Evolutionary conservation across 1,140 invertebrate genomes (phyloP).

Genomic region (Cyclina sinensis): DNA sequence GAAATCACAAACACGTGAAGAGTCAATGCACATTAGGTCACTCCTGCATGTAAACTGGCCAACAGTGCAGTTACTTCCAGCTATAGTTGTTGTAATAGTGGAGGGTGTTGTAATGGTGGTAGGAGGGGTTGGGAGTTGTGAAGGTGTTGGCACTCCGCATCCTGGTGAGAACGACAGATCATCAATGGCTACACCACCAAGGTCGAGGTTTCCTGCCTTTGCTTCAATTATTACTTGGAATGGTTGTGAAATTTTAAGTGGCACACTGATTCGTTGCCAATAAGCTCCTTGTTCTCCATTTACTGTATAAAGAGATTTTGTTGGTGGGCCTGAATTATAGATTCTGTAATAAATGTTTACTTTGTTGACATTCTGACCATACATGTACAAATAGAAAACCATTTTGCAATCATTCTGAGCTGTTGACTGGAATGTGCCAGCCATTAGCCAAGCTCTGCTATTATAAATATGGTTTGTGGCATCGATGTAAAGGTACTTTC

Average conservation of each 20-base stretch:
- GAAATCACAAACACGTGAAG: slow-evolving; percentile 89
- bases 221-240: slow-evolving; percentile 83
- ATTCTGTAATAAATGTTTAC: slow-evolving; percentile 80
- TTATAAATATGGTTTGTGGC: slow-evolving; percentile 87
- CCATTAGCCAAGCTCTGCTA: slow-evolving; percentile 75
- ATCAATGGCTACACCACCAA: slow-evolving; percentile 85
- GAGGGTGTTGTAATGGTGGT: slow-evolving; percentile 40
- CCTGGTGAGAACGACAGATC: slow-evolving; percentile 83
- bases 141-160: slow-evolving; percentile 66
- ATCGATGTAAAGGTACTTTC: slow-evolving; percentile 84
- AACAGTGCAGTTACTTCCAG: slow-evolving; percentile 32
- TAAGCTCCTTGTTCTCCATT: slow-evolving; percentile 77
- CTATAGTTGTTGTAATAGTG: slow-evolving; percentile 46
- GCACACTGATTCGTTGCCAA: slow-evolving; percentile 74
- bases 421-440: slow-evolving; percentile 72
- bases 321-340: slow-evolving; percentile 77
- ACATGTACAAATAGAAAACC: slow-evolving; percentile 84
- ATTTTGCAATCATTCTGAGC: slow-evolving; percentile 68
- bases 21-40: slow-evolving; percentile 74
- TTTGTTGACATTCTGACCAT: slow-evolving; percentile 79
- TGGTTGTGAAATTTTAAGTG: slow-evolving; percentile 61
- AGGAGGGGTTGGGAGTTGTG: slow-evolving; percentile 70
- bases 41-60: slow-evolving; percentile 75
- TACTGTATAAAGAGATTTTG: slow-evolving; percentile 67
- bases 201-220: slow-evolving; percentile 72